These are phyloP conservation scores for Falcunculus frontatus DNA, from an alignment of 2,113 vertebrate genomes.

Conservation along the genomic window DNA sequence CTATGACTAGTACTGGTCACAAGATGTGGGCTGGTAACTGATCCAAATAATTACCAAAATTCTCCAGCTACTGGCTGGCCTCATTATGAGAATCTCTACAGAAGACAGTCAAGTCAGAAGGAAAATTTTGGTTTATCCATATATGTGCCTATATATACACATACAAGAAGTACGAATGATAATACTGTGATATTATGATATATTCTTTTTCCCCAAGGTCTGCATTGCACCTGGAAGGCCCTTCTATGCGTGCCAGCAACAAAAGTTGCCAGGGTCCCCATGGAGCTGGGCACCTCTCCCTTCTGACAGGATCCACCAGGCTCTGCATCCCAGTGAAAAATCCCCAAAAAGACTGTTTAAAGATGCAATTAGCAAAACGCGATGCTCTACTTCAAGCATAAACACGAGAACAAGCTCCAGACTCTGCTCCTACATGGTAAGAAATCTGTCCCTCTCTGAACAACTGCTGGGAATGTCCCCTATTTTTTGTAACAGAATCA, in stretches of 20 bases:
- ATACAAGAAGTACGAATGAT: not conserved
- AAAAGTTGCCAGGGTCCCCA: not conserved
- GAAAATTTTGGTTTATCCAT: not conserved
- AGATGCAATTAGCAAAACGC: not conserved
- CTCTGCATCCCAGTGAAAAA: not conserved
- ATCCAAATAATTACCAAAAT: not conserved
- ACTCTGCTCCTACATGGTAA: not conserved
- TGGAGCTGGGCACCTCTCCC: not conserved
- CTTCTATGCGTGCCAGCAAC: rapidly evolving
- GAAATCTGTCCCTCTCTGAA: not conserved
- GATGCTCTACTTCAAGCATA: not conserved
- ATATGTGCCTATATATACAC: rapidly evolving
- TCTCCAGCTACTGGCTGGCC: not conserved
- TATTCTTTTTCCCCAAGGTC: not conserved
- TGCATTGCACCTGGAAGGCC: not conserved
- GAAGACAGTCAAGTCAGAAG: not conserved
- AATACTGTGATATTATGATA: not conserved
- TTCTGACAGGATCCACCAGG: rapidly evolving
- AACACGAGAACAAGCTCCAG: not conserved
- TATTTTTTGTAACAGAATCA: not conserved
- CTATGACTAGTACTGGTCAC: not conserved
- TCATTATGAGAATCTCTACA: not conserved
- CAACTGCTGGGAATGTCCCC: not conserved
- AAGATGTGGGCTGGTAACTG: not conserved
- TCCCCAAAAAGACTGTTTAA: no score